Percentiles rank a stretch among this genome's conserved stretches.
These are phyloP conservation scores for Solenodon paradoxus DNA, from an alignment of 2,113 vertebrate genomes.

Conservation along the genomic window DNA sequence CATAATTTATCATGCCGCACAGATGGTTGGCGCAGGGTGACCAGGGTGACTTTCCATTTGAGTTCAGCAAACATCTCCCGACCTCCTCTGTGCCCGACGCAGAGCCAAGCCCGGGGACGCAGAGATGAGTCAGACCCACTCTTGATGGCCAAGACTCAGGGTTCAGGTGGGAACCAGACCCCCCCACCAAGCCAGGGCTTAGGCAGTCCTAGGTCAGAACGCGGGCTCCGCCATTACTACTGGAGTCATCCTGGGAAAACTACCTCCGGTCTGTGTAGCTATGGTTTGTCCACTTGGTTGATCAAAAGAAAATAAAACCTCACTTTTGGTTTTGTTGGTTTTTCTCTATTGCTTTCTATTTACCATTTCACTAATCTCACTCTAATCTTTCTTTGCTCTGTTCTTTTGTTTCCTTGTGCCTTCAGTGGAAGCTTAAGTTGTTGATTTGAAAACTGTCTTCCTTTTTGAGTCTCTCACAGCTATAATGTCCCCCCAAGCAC, in stretches of 20 bases:
- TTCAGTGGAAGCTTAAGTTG: not conserved
- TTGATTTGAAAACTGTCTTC: not conserved
- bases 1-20: slow-evolving; percentile 74
- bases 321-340: not conserved
- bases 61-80: slow-evolving; percentile 61
- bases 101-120: not conserved
- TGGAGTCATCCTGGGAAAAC: not conserved
- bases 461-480: not conserved
- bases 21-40: slow-evolving; percentile 67
- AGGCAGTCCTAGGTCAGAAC: not conserved
- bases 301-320: not conserved
- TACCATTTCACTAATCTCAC: not conserved
- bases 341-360: not conserved
- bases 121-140: not conserved
- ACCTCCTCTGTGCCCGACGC: slow-evolving; percentile 42
- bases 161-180: not conserved
- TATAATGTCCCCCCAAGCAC: slow-evolving; percentile 13
- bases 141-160: not conserved
- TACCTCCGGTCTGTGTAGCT: not conserved
- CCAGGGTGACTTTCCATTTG: slow-evolving; percentile 52
- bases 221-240: not conserved
- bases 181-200: not conserved
- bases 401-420: not conserved
- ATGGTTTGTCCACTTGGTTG: not conserved
- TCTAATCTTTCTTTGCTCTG: not conserved